Conservation (phyloP, 2,888 invertebrate genomes). For the Archaeoteleia sp. region DNA sequence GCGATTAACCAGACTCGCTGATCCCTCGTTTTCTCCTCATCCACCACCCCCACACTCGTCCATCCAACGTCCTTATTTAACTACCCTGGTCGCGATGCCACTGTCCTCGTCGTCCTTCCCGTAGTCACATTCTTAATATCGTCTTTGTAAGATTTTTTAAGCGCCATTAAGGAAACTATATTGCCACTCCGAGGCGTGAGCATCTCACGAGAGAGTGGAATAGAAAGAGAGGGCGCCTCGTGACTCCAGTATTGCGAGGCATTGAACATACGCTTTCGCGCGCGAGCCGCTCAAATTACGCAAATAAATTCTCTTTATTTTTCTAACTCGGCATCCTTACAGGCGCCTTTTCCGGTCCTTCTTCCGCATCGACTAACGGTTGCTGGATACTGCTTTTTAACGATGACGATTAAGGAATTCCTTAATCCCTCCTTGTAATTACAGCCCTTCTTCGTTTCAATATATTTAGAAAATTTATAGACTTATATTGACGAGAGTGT, state of each 20-base stretch:
- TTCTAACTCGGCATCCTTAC: slow-evolving; percentile 55
- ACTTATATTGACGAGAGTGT: too few species aligned
- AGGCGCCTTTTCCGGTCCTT: slow-evolving; percentile 31
- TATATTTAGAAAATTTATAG: slow-evolving; percentile 39
- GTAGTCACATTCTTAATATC: slow-evolving; percentile 75
- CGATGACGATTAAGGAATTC: slow-evolving; percentile 55
- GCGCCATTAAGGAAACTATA: slow-evolving; percentile 75
- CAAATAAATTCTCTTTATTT: slow-evolving; percentile 74
- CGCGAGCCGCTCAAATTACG: slow-evolving; percentile 70
- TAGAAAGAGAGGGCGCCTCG: slow-evolving; percentile 30
- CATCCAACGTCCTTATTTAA: slow-evolving; percentile 8
- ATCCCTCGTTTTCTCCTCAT: slow-evolving; percentile 51
- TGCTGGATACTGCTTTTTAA: slow-evolving; percentile 51
- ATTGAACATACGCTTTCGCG: slow-evolving; percentile 68
- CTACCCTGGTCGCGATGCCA: slow-evolving; percentile 41
- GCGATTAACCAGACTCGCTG: slow-evolving; percentile 72
- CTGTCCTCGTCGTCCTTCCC: slow-evolving; percentile 59
- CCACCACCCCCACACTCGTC: slow-evolving; percentile 43
- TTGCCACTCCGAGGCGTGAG: slow-evolving; percentile 68
- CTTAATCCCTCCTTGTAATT: slow-evolving; percentile 66
- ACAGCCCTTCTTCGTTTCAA: slow-evolving; percentile 42
- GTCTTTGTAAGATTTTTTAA: slow-evolving; percentile 74
- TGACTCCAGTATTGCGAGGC: slow-evolving; percentile 52
- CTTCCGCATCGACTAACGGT: slow-evolving; percentile 41
- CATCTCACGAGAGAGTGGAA: slow-evolving; percentile 22